Conservation (phyloP, 2,888 invertebrate species). For the Eupsilia transversa region DNA sequence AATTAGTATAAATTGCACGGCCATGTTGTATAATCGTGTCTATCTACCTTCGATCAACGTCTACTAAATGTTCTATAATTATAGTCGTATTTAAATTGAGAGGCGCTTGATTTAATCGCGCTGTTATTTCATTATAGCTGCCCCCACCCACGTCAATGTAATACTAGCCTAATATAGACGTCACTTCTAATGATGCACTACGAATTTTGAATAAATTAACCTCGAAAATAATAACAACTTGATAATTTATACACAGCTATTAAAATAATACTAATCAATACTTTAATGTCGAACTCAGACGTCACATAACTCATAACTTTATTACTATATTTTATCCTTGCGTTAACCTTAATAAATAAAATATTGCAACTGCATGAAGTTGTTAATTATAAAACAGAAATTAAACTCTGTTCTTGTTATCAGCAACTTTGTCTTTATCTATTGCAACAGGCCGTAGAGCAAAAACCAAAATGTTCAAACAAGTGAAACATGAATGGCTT, state of each 20-base stretch:
- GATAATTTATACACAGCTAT: slow-evolving; percentile 39
- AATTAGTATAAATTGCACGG: slow-evolving; percentile 50
- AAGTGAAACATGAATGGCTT: slow-evolving; percentile 69
- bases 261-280: slow-evolving; percentile 36
- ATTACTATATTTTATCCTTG: slow-evolving; percentile 51
- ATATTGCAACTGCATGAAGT: slow-evolving; percentile 28
- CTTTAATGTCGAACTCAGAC: slow-evolving; percentile 37
- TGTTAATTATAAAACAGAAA: slow-evolving; percentile 17
- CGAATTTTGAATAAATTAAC: slow-evolving; percentile 40
- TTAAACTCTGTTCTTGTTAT: slow-evolving; percentile 46
- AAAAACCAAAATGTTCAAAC: slow-evolving; percentile 48
- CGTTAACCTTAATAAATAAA: slow-evolving; percentile 51
- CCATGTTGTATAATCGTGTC: slow-evolving; percentile 48
- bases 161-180: slow-evolving; percentile 49
- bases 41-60: slow-evolving; percentile 58
- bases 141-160: slow-evolving; percentile 50
- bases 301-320: slow-evolving; percentile 44
- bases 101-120: slow-evolving; percentile 66
- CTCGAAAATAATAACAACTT: slow-evolving; percentile 37
- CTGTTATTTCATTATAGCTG: slow-evolving; percentile 61
- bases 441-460: slow-evolving; percentile 10
- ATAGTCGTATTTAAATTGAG: slow-evolving; percentile 65
- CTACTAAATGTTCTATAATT: slow-evolving; percentile 69
- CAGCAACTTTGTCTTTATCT: slow-evolving; percentile 50
- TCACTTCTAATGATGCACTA: slow-evolving; percentile 40